A percentile compares a stretch with the other conserved stretches of the same genome.
Evolutionary conservation across 2,888 invertebrate genomes (phyloP).

Genomic region (Willowsia nigromaculata): DNA sequence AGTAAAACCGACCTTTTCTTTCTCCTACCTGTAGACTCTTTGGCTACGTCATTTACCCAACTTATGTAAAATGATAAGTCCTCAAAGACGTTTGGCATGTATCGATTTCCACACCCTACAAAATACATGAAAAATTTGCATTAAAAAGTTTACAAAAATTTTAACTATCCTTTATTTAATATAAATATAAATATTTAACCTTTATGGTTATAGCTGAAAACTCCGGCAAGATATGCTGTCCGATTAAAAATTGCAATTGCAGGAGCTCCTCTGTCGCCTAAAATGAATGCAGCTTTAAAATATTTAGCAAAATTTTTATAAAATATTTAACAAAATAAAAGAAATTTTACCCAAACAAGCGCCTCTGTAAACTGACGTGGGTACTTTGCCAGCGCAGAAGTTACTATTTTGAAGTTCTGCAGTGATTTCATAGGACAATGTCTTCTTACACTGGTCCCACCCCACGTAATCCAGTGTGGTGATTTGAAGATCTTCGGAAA

Average conservation of each 20-base stretch:
- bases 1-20: too few species aligned
- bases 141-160: not conserved
- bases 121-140: not conserved
- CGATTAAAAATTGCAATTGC: not conserved
- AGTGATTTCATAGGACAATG: not conserved
- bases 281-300: too few species aligned
- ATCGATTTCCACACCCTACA: constrained; percentile 12
- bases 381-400: not conserved
- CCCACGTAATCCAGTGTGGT: not conserved
- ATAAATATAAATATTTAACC: not conserved
- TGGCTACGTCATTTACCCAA: not conserved
- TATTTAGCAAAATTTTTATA: too few species aligned
- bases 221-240: not conserved
- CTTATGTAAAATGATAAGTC: not conserved
- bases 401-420: not conserved
- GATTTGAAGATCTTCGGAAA: not conserved
- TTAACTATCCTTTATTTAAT: not conserved
- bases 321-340: too few species aligned
- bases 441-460: not conserved
- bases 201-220: not conserved
- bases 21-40: too few species aligned
- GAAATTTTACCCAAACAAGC: too few species aligned
- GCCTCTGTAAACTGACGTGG: not conserved
- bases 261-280: not conserved
- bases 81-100: not conserved